Conservation (phyloP, 2,113 vertebrate genomes). For the Ophthalmolycus amberensis region DNA sequence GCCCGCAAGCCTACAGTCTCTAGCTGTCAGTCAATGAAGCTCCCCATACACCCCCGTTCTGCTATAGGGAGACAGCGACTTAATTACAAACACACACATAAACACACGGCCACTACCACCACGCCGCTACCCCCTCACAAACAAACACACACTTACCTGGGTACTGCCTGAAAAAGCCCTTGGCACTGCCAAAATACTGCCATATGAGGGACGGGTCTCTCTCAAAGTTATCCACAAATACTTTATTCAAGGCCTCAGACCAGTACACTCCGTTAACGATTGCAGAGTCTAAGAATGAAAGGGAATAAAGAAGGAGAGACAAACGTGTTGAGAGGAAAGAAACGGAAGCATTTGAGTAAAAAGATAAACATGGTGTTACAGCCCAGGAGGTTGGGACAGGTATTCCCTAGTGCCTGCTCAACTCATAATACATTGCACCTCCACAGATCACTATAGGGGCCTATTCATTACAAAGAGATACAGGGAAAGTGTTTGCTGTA, state of each 20-base stretch:
- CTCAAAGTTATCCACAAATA: conserved; percentile 98
- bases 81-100: conserved; percentile 62
- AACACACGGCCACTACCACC: background rate
- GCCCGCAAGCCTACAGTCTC: conserved; percentile 23
- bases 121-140: background rate
- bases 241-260: conserved; percentile 98
- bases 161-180: conserved; percentile 98
- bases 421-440: conserved; percentile 16
- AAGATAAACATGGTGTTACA: conserved; percentile 7
- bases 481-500: conserved; percentile 4
- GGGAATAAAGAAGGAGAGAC: background rate
- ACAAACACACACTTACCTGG: conserved; percentile 87
- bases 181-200: conserved; percentile 99
- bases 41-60: conserved; percentile 30
- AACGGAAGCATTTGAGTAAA: conserved; percentile 1
- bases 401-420: conserved; percentile 28
- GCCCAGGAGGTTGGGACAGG: background rate
- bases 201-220: conserved; percentile 97
- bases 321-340: background rate
- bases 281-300: conserved; percentile 87
- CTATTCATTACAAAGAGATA: conserved; percentile 38
- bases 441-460: conserved; percentile 26
- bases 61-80: conserved; percentile 51
- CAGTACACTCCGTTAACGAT: conserved; percentile 98
- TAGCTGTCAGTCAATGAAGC: conserved; percentile 49